A percentile compares a stretch with the other conserved stretches of the same genome.
Evolutionary conservation across 2,797 vertebrate species (phyloP).

Genomic region (Anisognathus igniventris): DNA sequence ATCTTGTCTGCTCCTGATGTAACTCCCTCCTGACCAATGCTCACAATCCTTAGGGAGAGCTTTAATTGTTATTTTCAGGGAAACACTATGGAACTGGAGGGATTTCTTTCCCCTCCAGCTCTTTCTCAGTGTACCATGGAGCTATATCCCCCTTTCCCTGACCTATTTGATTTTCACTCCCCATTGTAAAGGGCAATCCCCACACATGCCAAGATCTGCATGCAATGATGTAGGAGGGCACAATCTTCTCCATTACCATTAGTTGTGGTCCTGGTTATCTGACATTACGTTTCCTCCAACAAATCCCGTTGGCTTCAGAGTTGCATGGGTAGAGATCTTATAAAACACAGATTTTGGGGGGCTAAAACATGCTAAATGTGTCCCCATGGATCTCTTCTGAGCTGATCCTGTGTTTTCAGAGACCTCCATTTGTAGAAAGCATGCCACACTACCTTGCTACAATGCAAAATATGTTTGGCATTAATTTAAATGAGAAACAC

Average conservation of each 20-base stretch:
- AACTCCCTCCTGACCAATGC: not conserved
- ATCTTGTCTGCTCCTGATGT: not conserved
- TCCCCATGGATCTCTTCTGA: not conserved
- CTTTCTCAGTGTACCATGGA: not conserved
- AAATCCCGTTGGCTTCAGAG: not conserved
- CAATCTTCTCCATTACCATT: not conserved
- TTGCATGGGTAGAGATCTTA: not conserved
- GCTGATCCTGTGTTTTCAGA: not conserved
- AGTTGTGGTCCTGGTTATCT: not conserved
- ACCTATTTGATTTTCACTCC: not conserved
- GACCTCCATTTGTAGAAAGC: not conserved
- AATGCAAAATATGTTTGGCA: not conserved
- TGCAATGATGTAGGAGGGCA: rapidly evolving
- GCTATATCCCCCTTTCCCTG: not conserved
- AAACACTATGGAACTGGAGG: not conserved
- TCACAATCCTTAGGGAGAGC: not conserved
- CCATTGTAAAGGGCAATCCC: not conserved
- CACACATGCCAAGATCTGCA: not conserved
- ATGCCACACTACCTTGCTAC: not conserved
- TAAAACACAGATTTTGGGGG: not conserved
- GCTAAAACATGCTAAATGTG: not conserved
- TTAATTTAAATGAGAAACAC: not conserved
- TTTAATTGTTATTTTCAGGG: not conserved
- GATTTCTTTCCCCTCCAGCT: not conserved
- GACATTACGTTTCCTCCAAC: not conserved